Evolutionary conservation across 2,888 invertebrate genomes (phyloP), one percentile per base, ranked within the genome.

Genomic region (Hylaea fasciaria): DNA sequence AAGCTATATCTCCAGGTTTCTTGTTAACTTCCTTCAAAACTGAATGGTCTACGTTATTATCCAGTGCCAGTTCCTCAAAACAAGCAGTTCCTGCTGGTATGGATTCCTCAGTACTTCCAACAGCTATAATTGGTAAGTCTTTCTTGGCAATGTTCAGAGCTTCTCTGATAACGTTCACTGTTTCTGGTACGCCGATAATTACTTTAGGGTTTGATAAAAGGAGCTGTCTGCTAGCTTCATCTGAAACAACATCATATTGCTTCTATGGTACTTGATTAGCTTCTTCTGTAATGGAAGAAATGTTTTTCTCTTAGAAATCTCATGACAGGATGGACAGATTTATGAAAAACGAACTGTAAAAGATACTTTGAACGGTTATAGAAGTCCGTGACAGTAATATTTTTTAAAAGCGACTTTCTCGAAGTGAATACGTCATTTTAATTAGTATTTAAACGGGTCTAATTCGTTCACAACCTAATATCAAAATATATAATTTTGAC

Each of bases 191-290:
- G 0, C 95, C 94, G 16, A 96, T 92, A 5, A 96, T 75, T 11
- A 93, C 86, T 81, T 95, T 95, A 0, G 94, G 92, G 12, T 91
- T 82, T 12, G 95, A 94, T 67, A 93, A 86, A 8, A 79, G 71
- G 22, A 96, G 71, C 76, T 96, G 96, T 45, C 93, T 92, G 4
- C 91, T 81, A 8, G 96, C 94, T 93, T 96, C 96, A 74, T 95
- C 96, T 96, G 85, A 46, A 93, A n/a, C 4, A 37, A 12, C n/a
- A n/a, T n/a, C n/a, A 37, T 4, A 37, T 32, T 32, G 10, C 32
- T n/a, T n/a, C n/a, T n/a, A n/a, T n/a, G n/a, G n/a, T n/a, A n/a
- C 10, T 7, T 32, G 32, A 32, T 32, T 32, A 32, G 22, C 9
- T 32, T n/a, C n/a, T n/a, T n/a, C n/a, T n/a, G n/a, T n/a, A n/a